A percentile compares a stretch with the other conserved stretches of the same genome.
Evolutionary conservation across 2,888 invertebrate genomes (phyloP).

Genomic region (Lucinisca nassula): DNA sequence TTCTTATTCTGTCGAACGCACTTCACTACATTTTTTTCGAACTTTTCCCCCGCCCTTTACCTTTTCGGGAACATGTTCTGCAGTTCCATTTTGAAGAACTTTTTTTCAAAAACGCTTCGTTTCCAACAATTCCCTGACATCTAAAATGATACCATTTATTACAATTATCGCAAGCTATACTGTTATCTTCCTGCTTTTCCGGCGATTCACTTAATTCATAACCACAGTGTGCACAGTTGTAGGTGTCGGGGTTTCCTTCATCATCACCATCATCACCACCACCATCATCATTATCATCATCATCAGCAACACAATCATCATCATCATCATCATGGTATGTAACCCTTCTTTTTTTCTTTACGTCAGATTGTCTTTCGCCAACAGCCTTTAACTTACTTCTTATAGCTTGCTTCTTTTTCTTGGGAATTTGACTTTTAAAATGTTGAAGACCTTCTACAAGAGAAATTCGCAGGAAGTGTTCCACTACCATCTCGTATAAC

Average conservation of each 20-base stretch:
- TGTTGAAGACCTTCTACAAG: background rate
- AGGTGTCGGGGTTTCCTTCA: background rate
- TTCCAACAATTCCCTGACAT: background rate
- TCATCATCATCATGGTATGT: too few relatives aligned
- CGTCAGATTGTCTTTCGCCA: background rate
- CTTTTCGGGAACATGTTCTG: too few relatives aligned
- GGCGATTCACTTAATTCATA: background rate
- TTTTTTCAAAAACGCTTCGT: background rate
- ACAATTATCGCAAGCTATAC: background rate
- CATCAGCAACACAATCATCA: too few relatives aligned
- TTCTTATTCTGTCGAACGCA: too few relatives aligned
- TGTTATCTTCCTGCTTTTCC: background rate
- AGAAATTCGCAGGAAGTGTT: background rate
- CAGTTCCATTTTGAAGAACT: background rate
- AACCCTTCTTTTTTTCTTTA: background rate
- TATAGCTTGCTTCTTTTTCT: background rate
- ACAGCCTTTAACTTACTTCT: background rate
- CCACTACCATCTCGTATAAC: background rate
- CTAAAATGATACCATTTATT: background rate
- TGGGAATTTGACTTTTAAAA: background rate
- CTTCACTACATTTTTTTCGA: too few relatives aligned
- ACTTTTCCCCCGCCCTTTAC: too few relatives aligned
- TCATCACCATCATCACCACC: background rate
- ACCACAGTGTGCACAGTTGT: background rate
- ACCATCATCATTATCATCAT: too few relatives aligned